Evolutionary conservation across 1,140 invertebrate species (phyloP).

Genomic region (Charaxes varanes): DNA sequence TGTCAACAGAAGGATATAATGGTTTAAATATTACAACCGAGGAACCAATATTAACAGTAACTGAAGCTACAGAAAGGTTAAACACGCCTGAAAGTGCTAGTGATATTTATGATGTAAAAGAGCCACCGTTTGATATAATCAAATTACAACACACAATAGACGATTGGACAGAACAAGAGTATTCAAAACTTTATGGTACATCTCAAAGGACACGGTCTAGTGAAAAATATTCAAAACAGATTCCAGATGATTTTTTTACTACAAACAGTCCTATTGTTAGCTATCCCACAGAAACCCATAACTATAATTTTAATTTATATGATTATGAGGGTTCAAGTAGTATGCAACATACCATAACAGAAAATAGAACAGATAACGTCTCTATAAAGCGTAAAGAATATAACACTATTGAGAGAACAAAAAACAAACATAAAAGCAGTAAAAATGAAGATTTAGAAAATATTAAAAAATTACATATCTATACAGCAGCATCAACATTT

Average conservation of each 20-base stretch:
- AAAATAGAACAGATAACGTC: conserved; percentile 40
- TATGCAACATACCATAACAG: conserved; percentile 61
- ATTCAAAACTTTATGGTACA: conserved; percentile 70
- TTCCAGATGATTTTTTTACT: conserved; percentile 85
- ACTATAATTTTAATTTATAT: conserved; percentile 56
- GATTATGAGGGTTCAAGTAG: conserved; percentile 77
- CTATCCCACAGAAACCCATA: conserved; percentile 43
- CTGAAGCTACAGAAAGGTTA: conserved; percentile 35
- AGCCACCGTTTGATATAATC: conserved; percentile 80
- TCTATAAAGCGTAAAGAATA: conserved; percentile 39
- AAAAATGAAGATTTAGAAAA: conserved; percentile 36
- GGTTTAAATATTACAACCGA: conserved; percentile 46
- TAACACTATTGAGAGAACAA: conserved; percentile 45
- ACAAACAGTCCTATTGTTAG: conserved; percentile 66
- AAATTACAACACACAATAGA: conserved; percentile 88
- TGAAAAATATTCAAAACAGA: conserved; percentile 81
- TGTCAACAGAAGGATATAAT: conserved; percentile 41
- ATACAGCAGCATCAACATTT: conserved; percentile 58
- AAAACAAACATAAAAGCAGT: conserved; percentile 29
- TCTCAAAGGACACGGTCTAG: conserved; percentile 69
- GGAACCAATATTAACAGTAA: conserved; percentile 23
- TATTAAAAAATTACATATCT: conserved; percentile 47
- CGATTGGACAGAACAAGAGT: conserved; percentile 88
- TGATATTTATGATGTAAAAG: conserved; percentile 61
- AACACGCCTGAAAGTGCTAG: conserved; percentile 42